Conservation (phyloP, 2,888 invertebrate species). For the Ichneumon xanthorius region DNA sequence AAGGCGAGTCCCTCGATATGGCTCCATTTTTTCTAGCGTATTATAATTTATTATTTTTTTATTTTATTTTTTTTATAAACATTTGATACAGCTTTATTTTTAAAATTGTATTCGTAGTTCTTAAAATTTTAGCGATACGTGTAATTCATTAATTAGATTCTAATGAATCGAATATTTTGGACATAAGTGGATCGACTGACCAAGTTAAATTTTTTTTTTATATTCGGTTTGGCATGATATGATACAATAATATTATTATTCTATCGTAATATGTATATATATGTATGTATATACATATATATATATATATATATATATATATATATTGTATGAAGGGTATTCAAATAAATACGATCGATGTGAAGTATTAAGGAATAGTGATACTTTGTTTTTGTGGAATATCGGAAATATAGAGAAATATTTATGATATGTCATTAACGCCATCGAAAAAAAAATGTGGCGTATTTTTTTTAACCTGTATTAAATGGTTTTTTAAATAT, state of each 20-base stretch:
- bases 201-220: constrained; percentile 69
- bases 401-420: constrained; percentile 66
- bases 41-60: constrained; percentile 76
- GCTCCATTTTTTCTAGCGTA: constrained; percentile 73
- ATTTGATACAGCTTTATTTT: constrained; percentile 82
- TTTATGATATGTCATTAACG: constrained; percentile 69
- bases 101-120: constrained; percentile 74
- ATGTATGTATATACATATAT: too few species aligned
- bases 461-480: constrained; percentile 36
- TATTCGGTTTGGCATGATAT: constrained; percentile 81
- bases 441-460: constrained; percentile 35
- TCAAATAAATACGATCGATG: constrained; percentile 70
- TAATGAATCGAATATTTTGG: constrained; percentile 79
- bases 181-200: constrained; percentile 79
- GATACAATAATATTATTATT: constrained; percentile 70
- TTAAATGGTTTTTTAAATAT: constrained; percentile 53
- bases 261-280: constrained; percentile 55
- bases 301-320: not conserved
- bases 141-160: constrained; percentile 76
- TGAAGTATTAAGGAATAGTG: constrained; percentile 68
- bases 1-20: not conserved
- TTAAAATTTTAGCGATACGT: constrained; percentile 78
- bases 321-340: constrained; percentile 62
- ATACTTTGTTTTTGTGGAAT: constrained; percentile 60
- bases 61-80: constrained; percentile 81